Evolutionary conservation across 2,113 vertebrate genomes (phyloP).

Genomic region (Tetrao urogallus): DNA sequence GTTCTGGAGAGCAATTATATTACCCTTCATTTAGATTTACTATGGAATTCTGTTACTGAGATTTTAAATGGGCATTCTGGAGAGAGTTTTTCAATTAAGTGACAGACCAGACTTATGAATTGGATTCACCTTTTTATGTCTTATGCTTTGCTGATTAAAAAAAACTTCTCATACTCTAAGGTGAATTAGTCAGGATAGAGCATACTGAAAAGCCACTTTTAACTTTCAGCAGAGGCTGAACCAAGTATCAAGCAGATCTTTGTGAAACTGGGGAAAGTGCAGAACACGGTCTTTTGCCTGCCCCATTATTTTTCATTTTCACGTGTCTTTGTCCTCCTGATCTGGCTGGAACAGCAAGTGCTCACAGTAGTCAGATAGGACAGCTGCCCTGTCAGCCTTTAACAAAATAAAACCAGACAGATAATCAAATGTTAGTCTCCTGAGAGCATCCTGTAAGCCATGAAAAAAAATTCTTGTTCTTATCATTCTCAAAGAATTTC

Average conservation of each 20-base stretch:
- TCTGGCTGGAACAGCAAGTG: conserved; percentile 60
- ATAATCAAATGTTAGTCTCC: conserved; percentile 41
- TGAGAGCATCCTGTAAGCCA: neutral
- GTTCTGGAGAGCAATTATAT: conserved; percentile 13
- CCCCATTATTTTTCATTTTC: conserved; percentile 66
- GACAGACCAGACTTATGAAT: neutral
- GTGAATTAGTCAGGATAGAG: conserved; percentile 2
- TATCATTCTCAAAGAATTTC: neutral
- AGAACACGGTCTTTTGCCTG: conserved; percentile 28
- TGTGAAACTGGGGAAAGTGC: conserved; percentile 42
- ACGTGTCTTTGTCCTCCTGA: conserved; percentile 55
- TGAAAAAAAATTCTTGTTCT: neutral
- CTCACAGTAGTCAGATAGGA: conserved; percentile 9
- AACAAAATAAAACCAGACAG: conserved; percentile 34
- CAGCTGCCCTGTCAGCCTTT: conserved; percentile 37
- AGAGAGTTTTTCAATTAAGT: conserved; percentile 35
- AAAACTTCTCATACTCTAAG: conserved; percentile 21
- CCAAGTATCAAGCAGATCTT: neutral
- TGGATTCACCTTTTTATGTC: conserved; percentile 17
- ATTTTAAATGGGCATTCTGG: conserved; percentile 17
- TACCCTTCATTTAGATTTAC: conserved; percentile 12
- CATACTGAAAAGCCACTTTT: conserved; percentile 39
- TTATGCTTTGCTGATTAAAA: conserved; percentile 28
- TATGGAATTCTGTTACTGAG: neutral
- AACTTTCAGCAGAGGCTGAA: conserved; percentile 41